A percentile compares a stretch with the other conserved stretches of the same genome.
These are phyloP conservation scores for Larimichthys crocea DNA, from an alignment of 2,113 vertebrate species.

Conservation along the genomic window DNA sequence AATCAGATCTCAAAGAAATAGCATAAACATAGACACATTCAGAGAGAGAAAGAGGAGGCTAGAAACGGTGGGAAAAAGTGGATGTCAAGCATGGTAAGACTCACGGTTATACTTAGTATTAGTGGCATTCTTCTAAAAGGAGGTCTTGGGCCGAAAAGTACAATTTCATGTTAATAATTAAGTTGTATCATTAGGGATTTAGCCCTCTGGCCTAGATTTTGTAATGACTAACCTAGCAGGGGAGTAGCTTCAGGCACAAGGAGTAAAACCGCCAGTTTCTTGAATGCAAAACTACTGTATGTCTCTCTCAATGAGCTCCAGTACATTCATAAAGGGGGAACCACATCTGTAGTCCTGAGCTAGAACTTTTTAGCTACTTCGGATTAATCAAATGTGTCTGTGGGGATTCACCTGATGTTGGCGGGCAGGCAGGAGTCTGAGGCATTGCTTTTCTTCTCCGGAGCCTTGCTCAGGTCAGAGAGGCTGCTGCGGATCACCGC, in stretches of 20 bases:
- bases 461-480: constrained; percentile 82
- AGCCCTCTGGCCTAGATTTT: constrained; percentile 48
- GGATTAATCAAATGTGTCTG: not conserved
- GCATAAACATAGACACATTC: not conserved
- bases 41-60: constrained; percentile 1
- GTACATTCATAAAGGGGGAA: not conserved
- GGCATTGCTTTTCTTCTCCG: constrained; percentile 83
- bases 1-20: constrained; percentile 30
- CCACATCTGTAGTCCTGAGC: too few relatives aligned
- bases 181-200: constrained; percentile 43
- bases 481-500: constrained; percentile 85
- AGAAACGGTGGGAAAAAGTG: constrained; percentile 9
- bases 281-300: not conserved
- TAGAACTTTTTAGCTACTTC: not conserved
- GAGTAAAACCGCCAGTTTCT: not conserved
- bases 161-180: constrained; percentile 50
- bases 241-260: constrained; percentile 7
- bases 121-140: constrained; percentile 28
- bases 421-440: constrained; percentile 81
- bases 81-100: not conserved
- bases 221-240: constrained; percentile 18
- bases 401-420: constrained; percentile 80
- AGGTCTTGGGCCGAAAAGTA: constrained; percentile 33
- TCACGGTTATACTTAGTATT: constrained; percentile 1
- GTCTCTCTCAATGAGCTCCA: not conserved